phyloP scores from a whole-genome alignment of 1,140 invertebrate species.

The Ips nitidus region DNA sequence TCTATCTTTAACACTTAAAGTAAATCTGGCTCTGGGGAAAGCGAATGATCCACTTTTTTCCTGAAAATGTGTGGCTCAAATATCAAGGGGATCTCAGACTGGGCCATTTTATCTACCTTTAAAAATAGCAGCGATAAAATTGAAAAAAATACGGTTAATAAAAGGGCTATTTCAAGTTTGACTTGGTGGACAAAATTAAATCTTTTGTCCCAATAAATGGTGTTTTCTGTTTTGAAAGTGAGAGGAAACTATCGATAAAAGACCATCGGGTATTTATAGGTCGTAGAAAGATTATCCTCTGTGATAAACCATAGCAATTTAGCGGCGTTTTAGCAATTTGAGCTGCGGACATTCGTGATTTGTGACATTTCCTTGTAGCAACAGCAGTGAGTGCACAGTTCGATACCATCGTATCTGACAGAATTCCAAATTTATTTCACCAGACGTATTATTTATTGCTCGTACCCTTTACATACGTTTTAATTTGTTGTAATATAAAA shows the following conservation, averaged over 20 bases:
- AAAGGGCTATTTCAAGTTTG: constrained; percentile 3
- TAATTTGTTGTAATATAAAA: constrained; percentile 10
- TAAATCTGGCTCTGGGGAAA: constrained; percentile 9
- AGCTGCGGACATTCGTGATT: constrained; percentile 34
- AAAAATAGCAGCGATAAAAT: constrained; percentile 2
- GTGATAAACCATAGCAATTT: constrained; percentile 35
- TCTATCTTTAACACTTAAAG: constrained; percentile 11
- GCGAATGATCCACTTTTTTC: constrained; percentile 15
- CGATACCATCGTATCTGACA: constrained; percentile 29
- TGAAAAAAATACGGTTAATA: constrained; percentile 9
- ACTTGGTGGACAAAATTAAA: background rate
- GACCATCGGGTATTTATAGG: constrained; percentile 29
- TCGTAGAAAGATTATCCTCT: constrained; percentile 32
- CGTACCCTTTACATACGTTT: background rate
- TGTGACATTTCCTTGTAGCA: constrained; percentile 36
- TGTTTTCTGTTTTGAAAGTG: constrained; percentile 5
- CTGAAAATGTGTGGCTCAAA: constrained; percentile 12
- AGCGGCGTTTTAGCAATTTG: constrained; percentile 35
- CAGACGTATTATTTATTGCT: constrained; percentile 20
- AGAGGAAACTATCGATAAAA: constrained; percentile 15
- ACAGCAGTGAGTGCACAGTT: constrained; percentile 30
- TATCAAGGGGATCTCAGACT: constrained; percentile 8
- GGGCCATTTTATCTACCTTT: constrained; percentile 15
- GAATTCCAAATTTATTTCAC: constrained; percentile 17
- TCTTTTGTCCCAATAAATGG: background rate